Evolutionary conservation across 2,888 invertebrate species (phyloP), one percentile per base, ranked within the genome.

Genomic region (Amblyteles armatorius): DNA sequence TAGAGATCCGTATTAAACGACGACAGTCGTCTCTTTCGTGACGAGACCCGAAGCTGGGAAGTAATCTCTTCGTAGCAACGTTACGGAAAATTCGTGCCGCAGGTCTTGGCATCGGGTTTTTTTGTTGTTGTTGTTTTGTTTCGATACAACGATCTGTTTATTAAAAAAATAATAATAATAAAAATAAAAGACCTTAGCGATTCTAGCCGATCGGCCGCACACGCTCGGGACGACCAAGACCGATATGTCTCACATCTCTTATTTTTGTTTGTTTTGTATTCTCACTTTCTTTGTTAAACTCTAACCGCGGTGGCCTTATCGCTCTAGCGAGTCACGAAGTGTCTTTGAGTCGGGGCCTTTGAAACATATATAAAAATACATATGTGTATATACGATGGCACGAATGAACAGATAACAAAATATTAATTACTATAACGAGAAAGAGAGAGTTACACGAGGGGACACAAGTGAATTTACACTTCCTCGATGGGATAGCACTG

Each of bases 291-390:
- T 80, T 44, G 72, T 84, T 44, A 79, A 78, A 84, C 36, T 79
- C 76, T 79, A 89, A 87, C 88, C 89, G 86, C 86, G 82, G 85
- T 89, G 89, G 91, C 90, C 91, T 91, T 91, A 88, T 88, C 86
- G 85, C 86, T 67, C 52, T 73, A 77, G 82, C 86, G 85, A 84
- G 81, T 85, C 80, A 86, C 86, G 36, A 88, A 89, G 91, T 91
- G 91, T 91, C 91, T 91, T 91, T 81, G 88, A 78, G 76, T 63
- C 78, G 88, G 83, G 89, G 90, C 89, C 91, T 91, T 91, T 73
- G 55, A 57, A 76, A 74, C 36, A 48, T 48, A 48, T 48, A 44
- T 60, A 33, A 33, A 7, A 7, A 57, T 72, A 52, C 16, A 72
- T 55, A 52, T 22, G 13, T 29, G 63, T 50, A 74, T 48, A 63